phyloP scores from a whole-genome alignment of 2,113 vertebrate genomes.

The Egretta garzetta region DNA sequence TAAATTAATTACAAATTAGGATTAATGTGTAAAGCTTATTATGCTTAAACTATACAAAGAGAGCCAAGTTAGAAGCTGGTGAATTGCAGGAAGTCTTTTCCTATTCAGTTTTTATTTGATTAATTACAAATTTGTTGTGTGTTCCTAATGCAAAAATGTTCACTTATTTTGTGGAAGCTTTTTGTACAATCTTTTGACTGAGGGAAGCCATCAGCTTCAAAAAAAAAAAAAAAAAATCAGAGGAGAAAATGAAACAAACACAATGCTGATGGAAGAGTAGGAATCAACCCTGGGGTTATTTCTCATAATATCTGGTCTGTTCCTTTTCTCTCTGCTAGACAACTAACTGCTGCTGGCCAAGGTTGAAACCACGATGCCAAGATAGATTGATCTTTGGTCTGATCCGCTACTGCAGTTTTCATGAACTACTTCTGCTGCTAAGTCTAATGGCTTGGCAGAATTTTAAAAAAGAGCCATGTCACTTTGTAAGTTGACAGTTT shows the following conservation, averaged over 20 bases:
- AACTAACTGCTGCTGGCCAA: neutral
- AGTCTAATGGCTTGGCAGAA: neutral
- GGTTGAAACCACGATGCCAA: neutral
- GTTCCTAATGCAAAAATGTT: neutral
- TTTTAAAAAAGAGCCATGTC: neutral
- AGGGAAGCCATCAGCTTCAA: neutral
- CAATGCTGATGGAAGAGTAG: neutral
- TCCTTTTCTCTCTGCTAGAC: neutral
- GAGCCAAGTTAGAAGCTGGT: neutral
- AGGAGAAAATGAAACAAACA: neutral
- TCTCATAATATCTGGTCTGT: neutral
- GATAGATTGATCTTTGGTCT: neutral
- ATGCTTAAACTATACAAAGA: neutral
- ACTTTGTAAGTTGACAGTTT: neutral
- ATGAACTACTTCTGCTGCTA: neutral
- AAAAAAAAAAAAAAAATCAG: neutral
- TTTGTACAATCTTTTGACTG: neutral
- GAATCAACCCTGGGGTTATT: neutral
- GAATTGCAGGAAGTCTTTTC: neutral
- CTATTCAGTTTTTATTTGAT: neutral
- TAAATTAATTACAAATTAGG: neutral
- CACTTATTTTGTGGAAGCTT: neutral
- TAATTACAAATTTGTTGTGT: neutral
- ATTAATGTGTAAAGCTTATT: neutral
- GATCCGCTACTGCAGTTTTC: neutral